phyloP scores from a whole-genome alignment of 1,140 invertebrate genomes.

The Vanessa atalanta region DNA sequence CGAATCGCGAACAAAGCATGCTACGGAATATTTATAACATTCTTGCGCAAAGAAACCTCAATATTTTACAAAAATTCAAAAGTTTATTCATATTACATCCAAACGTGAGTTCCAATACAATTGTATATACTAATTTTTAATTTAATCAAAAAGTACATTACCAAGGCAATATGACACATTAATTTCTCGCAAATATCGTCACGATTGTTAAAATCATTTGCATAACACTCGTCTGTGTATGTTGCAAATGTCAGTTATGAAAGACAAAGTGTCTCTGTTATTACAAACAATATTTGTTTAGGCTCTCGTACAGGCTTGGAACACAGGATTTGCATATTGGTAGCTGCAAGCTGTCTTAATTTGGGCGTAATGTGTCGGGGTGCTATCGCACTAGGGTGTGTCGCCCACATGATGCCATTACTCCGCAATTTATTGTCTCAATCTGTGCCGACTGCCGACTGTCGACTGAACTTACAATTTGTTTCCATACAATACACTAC shows the following conservation, averaged over 20 bases:
- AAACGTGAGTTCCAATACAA: background rate
- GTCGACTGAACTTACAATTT: constrained; percentile 48
- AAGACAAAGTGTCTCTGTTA: constrained; percentile 49
- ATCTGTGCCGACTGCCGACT: constrained; percentile 46
- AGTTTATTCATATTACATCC: too few relatives aligned
- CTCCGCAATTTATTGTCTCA: constrained; percentile 61
- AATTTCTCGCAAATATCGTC: constrained; percentile 5
- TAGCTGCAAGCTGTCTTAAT: constrained; percentile 63
- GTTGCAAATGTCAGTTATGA: constrained; percentile 45
- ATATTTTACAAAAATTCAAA: too few relatives aligned
- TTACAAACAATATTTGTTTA: constrained; percentile 50
- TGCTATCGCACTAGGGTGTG: constrained; percentile 43
- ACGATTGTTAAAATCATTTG: constrained; percentile 20
- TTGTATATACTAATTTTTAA: background rate
- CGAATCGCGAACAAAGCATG: too few relatives aligned
- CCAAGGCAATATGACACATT: background rate
- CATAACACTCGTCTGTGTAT: constrained; percentile 33
- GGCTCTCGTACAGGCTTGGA: constrained; percentile 38
- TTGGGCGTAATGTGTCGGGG: constrained; percentile 57
- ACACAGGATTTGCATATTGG: constrained; percentile 54
- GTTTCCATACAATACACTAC: constrained; percentile 37
- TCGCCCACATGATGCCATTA: constrained; percentile 54
- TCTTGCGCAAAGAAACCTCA: too few relatives aligned
- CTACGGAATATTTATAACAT: too few relatives aligned
- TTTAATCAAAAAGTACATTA: background rate